Conservation (phyloP, 1,140 invertebrate species). For the Trypoxylus dichotomus region DNA sequence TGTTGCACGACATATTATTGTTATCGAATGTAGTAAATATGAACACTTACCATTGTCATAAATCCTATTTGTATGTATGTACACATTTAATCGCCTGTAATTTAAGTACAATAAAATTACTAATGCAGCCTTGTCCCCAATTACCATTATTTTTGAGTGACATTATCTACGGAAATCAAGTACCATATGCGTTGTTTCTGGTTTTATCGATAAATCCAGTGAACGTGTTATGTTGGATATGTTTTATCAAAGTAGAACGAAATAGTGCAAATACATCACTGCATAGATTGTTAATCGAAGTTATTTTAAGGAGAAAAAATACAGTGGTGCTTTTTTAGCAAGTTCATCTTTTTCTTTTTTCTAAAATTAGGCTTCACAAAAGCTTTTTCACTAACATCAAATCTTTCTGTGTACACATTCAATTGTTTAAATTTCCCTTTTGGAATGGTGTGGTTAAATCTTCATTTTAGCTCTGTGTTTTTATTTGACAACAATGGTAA, state of each 20-base stretch:
- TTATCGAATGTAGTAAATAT: neutral
- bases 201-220: neutral
- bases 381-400: no score
- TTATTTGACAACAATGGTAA: no score
- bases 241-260: neutral
- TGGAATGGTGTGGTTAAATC: no score
- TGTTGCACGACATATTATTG: neutral
- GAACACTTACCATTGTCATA: neutral
- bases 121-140: conserved; percentile 1
- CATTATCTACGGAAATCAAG: conserved; percentile 4
- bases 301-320: no score
- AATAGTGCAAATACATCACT: neutral
- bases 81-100: neutral
- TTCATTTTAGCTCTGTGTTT: no score
- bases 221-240: neutral
- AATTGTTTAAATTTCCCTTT: no score
- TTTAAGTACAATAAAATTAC: neutral
- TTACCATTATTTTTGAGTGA: conserved; percentile 12
- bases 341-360: no score
- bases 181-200: conserved; percentile 6
- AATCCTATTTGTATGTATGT: neutral
- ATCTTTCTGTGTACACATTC: no score
- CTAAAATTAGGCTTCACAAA: no score
- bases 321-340: no score
- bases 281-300: neutral